Conservation (phyloP, 2,888 invertebrate genomes). For the Globia sparganii region DNA sequence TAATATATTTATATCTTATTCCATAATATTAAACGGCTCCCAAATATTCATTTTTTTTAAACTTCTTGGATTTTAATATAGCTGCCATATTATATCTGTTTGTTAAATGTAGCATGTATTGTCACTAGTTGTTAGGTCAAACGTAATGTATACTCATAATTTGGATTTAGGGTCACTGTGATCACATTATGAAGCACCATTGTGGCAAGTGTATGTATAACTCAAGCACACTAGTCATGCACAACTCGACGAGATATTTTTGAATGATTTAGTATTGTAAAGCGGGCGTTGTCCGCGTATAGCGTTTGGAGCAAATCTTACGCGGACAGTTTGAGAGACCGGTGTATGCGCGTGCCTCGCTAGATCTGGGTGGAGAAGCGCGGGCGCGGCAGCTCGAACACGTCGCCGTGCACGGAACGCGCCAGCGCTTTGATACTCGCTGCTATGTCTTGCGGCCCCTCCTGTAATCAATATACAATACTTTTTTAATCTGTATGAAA, state of each 20-base stretch:
- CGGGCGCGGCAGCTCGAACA: constrained; percentile 96
- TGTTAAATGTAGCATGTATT: constrained; percentile 52
- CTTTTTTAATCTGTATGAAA: neutral
- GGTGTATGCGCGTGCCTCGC: constrained; percentile 66
- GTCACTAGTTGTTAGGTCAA: constrained; percentile 56
- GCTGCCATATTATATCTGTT: constrained; percentile 63
- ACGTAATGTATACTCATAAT: constrained; percentile 58
- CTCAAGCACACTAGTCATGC: constrained; percentile 72
- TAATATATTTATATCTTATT: constrained; percentile 58
- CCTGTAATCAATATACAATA: constrained; percentile 75
- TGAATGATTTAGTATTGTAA: constrained; percentile 58
- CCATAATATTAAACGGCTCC: constrained; percentile 53
- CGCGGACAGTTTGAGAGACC: constrained; percentile 29
- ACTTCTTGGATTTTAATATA: constrained; percentile 47
- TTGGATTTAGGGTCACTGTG: constrained; percentile 81
- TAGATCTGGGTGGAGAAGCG: constrained; percentile 96
- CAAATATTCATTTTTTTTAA: constrained; percentile 40
- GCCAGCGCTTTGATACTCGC: constrained; percentile 98
- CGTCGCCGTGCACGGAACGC: constrained; percentile 96
- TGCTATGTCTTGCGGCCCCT: constrained; percentile 95
- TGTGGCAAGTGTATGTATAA: constrained; percentile 71
- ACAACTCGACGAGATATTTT: constrained; percentile 76
- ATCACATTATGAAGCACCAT: constrained; percentile 85
- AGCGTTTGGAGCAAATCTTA: constrained; percentile 50
- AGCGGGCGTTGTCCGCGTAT: constrained; percentile 63